phyloP scores from a whole-genome alignment of 2,888 invertebrate genomes.

The Phymatocera aterrima region DNA sequence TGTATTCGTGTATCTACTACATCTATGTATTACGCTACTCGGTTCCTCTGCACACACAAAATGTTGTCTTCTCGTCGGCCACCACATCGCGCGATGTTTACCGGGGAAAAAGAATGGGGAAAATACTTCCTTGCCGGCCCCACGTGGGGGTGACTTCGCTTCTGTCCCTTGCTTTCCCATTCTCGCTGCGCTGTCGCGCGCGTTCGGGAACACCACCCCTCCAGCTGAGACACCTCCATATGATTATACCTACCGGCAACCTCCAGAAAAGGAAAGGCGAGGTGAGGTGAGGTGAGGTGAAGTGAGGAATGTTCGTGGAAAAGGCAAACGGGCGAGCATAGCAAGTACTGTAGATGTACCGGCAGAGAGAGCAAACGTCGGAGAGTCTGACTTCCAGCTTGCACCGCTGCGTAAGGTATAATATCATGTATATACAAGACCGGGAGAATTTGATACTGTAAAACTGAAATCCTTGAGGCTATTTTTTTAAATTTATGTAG shows the following conservation, averaged over 20 bases:
- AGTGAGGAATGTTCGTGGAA: neutral
- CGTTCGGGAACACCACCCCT: neutral
- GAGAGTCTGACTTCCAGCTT: no score
- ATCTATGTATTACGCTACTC: no score
- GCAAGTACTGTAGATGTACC: no score
- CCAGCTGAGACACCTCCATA: constrained; percentile 11
- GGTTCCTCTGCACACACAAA: neutral
- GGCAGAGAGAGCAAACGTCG: no score
- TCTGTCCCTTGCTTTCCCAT: neutral
- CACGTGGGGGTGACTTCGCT: neutral
- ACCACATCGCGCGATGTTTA: neutral
- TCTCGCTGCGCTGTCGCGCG: neutral
- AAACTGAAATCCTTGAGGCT: no score
- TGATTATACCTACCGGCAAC: neutral
- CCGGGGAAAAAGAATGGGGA: neutral
- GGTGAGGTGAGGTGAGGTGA: neutral
- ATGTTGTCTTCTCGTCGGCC: neutral
- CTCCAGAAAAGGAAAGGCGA: neutral
- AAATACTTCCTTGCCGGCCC: constrained; percentile 28
- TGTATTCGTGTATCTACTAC: no score
- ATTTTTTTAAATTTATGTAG: no score
- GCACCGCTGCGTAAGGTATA: no score
- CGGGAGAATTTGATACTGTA: no score
- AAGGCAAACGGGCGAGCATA: no score
- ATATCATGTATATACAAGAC: no score